Percentiles rank a stretch among this genome's conserved stretches.
Conservation (phyloP, 2,888 invertebrate genomes). For the Physocephala rufipes region DNA sequence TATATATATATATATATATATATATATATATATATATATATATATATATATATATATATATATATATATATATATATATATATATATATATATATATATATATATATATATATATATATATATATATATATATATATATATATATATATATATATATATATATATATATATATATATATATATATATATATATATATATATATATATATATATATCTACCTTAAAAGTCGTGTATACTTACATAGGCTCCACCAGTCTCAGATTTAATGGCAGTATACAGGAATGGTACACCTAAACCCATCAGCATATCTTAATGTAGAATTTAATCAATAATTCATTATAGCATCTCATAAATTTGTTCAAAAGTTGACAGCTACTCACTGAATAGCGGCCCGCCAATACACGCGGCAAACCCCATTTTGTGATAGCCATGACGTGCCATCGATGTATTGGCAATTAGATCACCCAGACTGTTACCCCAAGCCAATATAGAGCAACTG, state of each 20-base stretch:
- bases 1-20: too few relatives aligned
- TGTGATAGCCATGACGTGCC: constrained; percentile 71
- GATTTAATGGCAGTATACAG: constrained; percentile 37
- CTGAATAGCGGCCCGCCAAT: constrained; percentile 76
- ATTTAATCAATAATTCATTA: not conserved
- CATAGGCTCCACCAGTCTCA: constrained; percentile 12
- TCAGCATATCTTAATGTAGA: constrained; percentile 40
- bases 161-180: too few relatives aligned
- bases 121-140: too few relatives aligned
- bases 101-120: too few relatives aligned
- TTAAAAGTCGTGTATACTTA: not conserved
- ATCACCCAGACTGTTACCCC: constrained; percentile 71
- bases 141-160: too few relatives aligned
- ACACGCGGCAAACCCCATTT: constrained; percentile 75
- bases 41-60: too few relatives aligned
- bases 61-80: too few relatives aligned
- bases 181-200: too few relatives aligned
- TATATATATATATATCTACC: too few relatives aligned
- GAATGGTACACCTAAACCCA: constrained; percentile 45
- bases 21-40: too few relatives aligned
- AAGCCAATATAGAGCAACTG: constrained; percentile 72
- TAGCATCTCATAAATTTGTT: not conserved
- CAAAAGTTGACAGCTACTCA: constrained; percentile 52
- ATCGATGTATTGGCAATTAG: constrained; percentile 70
- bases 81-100: too few relatives aligned